Evolutionary conservation across 2,888 invertebrate genomes (phyloP), one percentile per base, ranked within the genome.

Genomic region (Micropterix aruncella): DNA sequence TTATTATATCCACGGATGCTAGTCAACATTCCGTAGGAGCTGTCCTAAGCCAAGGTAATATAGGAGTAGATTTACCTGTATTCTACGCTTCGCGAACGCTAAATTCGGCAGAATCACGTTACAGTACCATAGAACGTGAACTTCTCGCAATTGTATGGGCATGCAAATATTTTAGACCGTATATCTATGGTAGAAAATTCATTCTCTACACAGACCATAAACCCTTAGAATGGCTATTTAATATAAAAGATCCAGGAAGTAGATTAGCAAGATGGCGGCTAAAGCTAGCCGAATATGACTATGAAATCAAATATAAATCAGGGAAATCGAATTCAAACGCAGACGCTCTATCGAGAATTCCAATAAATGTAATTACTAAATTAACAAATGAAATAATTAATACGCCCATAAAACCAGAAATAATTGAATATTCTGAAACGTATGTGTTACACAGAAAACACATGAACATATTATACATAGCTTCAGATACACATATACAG

Each of bases 161-260:
- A 0, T 47, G 54, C 3, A 59, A 60, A 48, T 55, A 55, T 27
- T 57, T 62, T 9, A 46, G 59, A 40, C 59, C 59, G 3, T 60
- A 60, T 18, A 17, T 63, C 3, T 61, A 59, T 18, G 60, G 59
- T 2, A 51, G 50, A 18, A 52, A 54, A 44, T 63, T 65, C 36
- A 54, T 46, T 0, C 59, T 65, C 0, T 53, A 57, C 2, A 63
- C 60, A 1, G 63, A 65, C 43, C 63, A 64, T 45, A 51, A 56
- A 43, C 59, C 60, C 1, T 43, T 63, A 2, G 52, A 50, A 2
- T 63, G 59, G 57, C 42, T 63, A 0, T 56, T 60, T 52, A 54
- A 50, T 0, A 38, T 60, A 1, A 61, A 62, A 51, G 59, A 62
- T 5, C 60, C 60, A 1, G 59, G 57, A 18, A 57, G 57, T 0